Evolutionary conservation across 1,140 invertebrate genomes (phyloP), one percentile per base, ranked within the genome.

Genomic region (Lasioglossum albipes): DNA sequence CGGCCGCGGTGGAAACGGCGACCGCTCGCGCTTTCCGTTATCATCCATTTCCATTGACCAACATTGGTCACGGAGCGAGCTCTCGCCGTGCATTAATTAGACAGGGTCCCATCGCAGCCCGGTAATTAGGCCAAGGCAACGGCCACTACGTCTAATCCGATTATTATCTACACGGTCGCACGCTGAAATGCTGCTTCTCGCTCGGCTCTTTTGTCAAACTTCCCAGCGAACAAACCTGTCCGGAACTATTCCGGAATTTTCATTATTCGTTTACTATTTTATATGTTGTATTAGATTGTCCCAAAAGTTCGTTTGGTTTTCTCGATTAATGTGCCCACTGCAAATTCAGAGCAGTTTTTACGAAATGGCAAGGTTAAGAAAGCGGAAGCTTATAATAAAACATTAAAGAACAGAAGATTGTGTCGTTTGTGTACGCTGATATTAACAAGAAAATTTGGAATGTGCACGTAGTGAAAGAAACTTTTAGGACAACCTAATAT

Each of bases 51-150:
- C 62, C 62, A 65, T 65, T 65, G 62, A 65, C 62, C 62, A 65
- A 41, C 31, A 41, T 65, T 18, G 62, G 62, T 41, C 36, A 31
- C 62, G 31, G 41, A 20, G 16, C 36, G 62, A 36, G 31, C 31
- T 7, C 62, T 18, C 62, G 16, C 18, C 36, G 31, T 16, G 62
- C 31, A 65, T 65, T 65, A 65, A 65, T 65, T 65, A 65, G 16
- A 65, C 36, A 16, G 62, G 13, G 52, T 65, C 62, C 31, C 41
- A 65, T 36, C 36, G 36, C 31, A 18, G 16, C 1, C 31, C 62
- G 62, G 20, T 65, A 65, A 65, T 65, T 65, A 18, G 62, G 62
- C 27, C 62, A 65, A 65, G 62, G 62, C 20, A 41, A 65, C 62
- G 62, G 62, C 62, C 16, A 20, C 62, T 2, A 65, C 31, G 13